A percentile compares a stretch with the other conserved stretches of the same genome.
phyloP scores from a whole-genome alignment of 2,113 vertebrate species.

The Neogale vison region DNA sequence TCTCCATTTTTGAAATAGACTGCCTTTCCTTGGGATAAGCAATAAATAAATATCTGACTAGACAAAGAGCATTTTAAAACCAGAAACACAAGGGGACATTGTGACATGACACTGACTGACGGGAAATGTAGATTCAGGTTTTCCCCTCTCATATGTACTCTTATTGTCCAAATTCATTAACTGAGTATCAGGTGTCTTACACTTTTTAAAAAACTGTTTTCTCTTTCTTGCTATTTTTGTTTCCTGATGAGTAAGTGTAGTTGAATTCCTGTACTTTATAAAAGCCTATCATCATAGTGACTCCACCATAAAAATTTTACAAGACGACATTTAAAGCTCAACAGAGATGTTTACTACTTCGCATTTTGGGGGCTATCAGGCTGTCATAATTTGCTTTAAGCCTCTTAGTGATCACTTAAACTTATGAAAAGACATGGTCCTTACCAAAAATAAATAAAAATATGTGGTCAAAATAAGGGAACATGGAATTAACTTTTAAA shows the following conservation, averaged over 20 bases:
- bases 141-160: neutral
- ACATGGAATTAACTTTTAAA: conserved; percentile 32
- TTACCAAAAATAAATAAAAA: conserved; percentile 49
- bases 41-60: neutral
- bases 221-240: neutral
- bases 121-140: neutral
- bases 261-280: neutral
- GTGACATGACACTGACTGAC: neutral
- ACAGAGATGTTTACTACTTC: conserved; percentile 6
- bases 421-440: conserved; percentile 29
- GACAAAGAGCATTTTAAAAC: neutral
- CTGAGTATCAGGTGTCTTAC: neutral
- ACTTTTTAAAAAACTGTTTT: neutral
- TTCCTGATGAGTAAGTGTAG: neutral
- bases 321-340: neutral
- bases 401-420: conserved; percentile 13
- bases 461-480: neutral
- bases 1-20: neutral
- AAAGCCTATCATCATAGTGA: neutral
- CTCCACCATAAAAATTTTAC: neutral
- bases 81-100: neutral
- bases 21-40: neutral
- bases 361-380: neutral
- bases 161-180: neutral
- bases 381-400: neutral